Conservation (phyloP, 2,113 vertebrate genomes). For the Gavia stellata region DNA sequence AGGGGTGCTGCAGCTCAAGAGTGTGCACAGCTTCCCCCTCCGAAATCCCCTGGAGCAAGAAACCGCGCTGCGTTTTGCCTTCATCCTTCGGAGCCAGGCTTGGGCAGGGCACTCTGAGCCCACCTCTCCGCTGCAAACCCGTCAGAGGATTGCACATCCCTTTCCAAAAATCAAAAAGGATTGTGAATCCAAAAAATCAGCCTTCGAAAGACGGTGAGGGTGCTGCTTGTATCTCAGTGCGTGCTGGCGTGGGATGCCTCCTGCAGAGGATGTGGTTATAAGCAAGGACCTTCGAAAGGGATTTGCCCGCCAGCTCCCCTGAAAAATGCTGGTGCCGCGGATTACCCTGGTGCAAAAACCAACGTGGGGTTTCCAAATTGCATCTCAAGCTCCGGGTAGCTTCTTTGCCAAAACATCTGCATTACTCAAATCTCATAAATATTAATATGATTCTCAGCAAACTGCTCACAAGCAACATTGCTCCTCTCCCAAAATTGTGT, state of each 20-base stretch:
- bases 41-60: not conserved
- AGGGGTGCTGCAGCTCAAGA: not conserved
- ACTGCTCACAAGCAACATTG: not conserved
- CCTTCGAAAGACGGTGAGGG: not conserved
- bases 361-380: not conserved
- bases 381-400: not conserved
- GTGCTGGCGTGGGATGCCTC: not conserved
- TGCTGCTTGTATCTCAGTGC: accelerated
- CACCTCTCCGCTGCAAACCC: not conserved
- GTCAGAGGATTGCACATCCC: not conserved
- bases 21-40: not conserved
- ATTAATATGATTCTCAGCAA: not conserved
- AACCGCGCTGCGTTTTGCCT: not conserved
- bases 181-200: not conserved
- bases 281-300: not conserved
- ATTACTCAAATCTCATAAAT: not conserved
- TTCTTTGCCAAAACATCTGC: not conserved
- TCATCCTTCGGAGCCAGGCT: not conserved
- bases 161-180: not conserved
- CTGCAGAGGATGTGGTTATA: not conserved
- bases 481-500: not conserved
- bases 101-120: not conserved
- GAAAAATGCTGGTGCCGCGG: not conserved
- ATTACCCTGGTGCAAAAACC: not conserved
- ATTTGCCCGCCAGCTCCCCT: not conserved